phyloP scores from a whole-genome alignment of 1,140 invertebrate species.

The Calycopis cecrops region DNA sequence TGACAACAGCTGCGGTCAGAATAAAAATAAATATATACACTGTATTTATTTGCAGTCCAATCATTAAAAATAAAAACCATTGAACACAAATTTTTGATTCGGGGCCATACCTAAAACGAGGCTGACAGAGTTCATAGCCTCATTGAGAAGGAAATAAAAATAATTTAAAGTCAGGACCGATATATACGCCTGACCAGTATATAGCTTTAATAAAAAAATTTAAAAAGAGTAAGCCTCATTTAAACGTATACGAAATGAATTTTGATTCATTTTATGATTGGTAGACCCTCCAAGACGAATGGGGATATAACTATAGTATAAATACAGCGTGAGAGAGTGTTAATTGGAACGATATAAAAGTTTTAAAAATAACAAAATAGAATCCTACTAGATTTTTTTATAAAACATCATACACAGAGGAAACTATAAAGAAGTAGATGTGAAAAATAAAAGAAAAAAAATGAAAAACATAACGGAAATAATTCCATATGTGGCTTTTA shows the following conservation, averaged over 20 bases:
- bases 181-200: not conserved
- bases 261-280: not conserved
- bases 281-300: not conserved
- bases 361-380: not conserved
- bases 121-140: conserved; percentile 1
- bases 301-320: not conserved
- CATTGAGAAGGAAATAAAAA: conserved; percentile 5
- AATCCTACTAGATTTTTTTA: not conserved
- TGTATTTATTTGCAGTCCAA: conserved; percentile 2
- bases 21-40: too few species aligned
- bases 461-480: not conserved
- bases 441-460: not conserved
- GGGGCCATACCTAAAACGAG: conserved; percentile 5
- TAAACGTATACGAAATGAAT: not conserved
- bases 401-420: not conserved
- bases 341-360: conserved; percentile 10
- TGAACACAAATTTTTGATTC: not conserved
- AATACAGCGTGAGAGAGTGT: not conserved
- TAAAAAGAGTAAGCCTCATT: not conserved
- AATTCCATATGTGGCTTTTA: too few species aligned
- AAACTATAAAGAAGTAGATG: not conserved
- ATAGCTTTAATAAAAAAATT: not conserved
- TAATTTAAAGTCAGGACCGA: conserved; percentile 4
- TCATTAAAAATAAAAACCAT: conserved; percentile 1
- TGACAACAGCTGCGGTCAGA: too few species aligned